Evolutionary conservation across 2,113 vertebrate species (phyloP).

Genomic region (Meles meles): DNA sequence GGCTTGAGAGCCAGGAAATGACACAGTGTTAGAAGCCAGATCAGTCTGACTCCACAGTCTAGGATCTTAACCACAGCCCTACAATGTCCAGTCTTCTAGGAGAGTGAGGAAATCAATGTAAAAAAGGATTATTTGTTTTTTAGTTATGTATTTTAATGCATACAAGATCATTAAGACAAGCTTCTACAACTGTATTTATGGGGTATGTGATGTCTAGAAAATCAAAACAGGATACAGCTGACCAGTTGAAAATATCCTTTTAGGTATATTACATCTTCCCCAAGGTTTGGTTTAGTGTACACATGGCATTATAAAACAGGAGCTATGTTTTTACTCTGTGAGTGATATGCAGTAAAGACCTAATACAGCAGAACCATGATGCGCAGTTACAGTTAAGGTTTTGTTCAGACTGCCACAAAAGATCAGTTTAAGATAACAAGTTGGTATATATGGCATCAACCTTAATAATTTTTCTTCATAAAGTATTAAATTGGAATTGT

Average conservation of each 20-base stretch:
- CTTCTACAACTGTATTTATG: not conserved
- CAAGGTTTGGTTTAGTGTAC: not conserved
- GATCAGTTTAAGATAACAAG: conserved; percentile 1
- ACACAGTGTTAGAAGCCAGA: not conserved
- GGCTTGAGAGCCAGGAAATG: not conserved
- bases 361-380: conserved; percentile 12
- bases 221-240: conserved; percentile 13
- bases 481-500: conserved; percentile 44
- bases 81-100: not conserved
- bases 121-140: not conserved
- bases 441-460: conserved; percentile 14
- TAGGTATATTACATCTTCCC: not conserved
- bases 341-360: conserved; percentile 34
- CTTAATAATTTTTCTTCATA: conserved; percentile 27
- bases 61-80: not conserved
- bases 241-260: conserved; percentile 10
- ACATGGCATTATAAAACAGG: conserved; percentile 1
- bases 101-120: conserved; percentile 4
- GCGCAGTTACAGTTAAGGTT: conserved; percentile 5
- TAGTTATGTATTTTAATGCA: conserved; percentile 7
- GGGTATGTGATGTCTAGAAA: conserved; percentile 2
- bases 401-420: conserved; percentile 21
- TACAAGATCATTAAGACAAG: not conserved
- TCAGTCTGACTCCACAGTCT: not conserved
- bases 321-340: conserved; percentile 29